phyloP scores from a whole-genome alignment of 2,888 invertebrate species.

The Podotricha telesiphe region DNA sequence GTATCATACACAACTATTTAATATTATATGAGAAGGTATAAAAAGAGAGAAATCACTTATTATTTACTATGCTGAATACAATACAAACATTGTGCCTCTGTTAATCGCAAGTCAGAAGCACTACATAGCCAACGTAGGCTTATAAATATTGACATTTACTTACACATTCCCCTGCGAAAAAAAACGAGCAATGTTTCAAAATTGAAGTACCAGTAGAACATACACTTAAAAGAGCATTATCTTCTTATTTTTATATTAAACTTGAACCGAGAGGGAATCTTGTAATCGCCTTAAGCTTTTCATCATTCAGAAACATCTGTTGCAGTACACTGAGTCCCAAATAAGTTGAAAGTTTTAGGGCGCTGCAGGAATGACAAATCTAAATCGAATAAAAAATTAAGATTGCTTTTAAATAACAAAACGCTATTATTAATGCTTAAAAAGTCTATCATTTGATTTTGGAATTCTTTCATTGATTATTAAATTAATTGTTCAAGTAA shows the following conservation, averaged over 20 bases:
- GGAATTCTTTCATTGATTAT: background rate
- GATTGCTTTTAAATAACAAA: conserved; percentile 12
- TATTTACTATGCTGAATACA: conserved; percentile 10
- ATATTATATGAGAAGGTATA: too few relatives aligned
- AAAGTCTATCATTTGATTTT: background rate
- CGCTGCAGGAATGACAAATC: conserved; percentile 41
- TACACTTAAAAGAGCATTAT: conserved; percentile 73
- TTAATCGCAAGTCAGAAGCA: conserved; percentile 32
- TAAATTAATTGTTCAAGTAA: background rate
- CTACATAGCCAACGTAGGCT: conserved; percentile 38
- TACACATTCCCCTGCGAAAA: conserved; percentile 42
- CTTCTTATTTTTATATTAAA: conserved; percentile 79
- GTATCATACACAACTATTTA: too few relatives aligned
- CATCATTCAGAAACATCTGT: conserved; percentile 75
- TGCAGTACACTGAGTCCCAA: conserved; percentile 50
- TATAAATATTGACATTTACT: conserved; percentile 50
- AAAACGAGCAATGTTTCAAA: conserved; percentile 54
- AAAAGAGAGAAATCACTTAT: background rate
- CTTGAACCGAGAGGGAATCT: conserved; percentile 64
- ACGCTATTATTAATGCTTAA: background rate
- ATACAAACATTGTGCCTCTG: conserved; percentile 20
- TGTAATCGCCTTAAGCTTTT: conserved; percentile 80
- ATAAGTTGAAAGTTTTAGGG: conserved; percentile 42
- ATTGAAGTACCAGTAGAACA: conserved; percentile 59
- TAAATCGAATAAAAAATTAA: conserved; percentile 31